Percentiles rank a stretch among this genome's conserved stretches.
phyloP scores from a whole-genome alignment of 2,113 vertebrate species.

The Mystacornis crossleyi region DNA sequence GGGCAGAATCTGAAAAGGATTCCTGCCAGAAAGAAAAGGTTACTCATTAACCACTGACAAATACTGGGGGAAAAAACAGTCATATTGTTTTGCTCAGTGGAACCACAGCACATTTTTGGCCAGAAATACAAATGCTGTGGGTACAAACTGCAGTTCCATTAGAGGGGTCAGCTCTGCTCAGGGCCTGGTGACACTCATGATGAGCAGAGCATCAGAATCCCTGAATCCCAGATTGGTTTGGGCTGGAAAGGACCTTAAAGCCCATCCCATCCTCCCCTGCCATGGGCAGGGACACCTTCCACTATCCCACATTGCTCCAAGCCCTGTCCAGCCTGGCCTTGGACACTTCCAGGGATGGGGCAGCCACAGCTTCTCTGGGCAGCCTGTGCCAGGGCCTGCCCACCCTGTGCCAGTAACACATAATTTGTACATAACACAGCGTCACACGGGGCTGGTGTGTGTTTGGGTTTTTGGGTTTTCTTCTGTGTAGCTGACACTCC shows the following conservation, averaged over 20 bases:
- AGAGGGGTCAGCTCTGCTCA: neutral
- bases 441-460: neutral
- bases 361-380: neutral
- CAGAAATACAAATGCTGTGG: neutral
- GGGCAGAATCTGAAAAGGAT: neutral
- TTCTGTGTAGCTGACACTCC: neutral
- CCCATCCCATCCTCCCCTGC: neutral
- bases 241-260: neutral
- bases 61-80: neutral
- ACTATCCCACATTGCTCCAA: neutral
- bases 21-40: neutral
- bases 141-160: neutral
- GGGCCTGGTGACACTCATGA: neutral
- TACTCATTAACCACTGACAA: conserved; percentile 15
- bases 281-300: neutral
- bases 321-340: rapidly evolving
- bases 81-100: neutral
- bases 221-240: neutral
- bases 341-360: neutral
- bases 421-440: neutral
- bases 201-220: neutral
- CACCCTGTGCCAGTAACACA: neutral
- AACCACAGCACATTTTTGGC: neutral
- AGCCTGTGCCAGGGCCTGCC: neutral
- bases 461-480: neutral